Base-by-base conservation (phyloP, 2,888 invertebrate species). In the Drosophila rubida region DNA sequence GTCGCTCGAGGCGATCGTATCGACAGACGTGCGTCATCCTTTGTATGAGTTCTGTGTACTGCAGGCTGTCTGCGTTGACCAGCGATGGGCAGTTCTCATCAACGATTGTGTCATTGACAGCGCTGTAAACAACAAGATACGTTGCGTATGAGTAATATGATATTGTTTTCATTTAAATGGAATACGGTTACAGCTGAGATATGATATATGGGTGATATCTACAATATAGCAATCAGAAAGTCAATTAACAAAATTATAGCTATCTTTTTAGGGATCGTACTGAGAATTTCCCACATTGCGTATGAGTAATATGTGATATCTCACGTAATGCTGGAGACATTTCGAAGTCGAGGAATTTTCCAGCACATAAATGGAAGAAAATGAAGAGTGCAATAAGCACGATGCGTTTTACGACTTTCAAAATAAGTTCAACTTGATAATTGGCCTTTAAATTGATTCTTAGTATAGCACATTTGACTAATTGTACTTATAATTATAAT, bases 21-120 rank as follows among this genome's bases (percentile, higher is more conserved):
- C 91, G 90, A 57, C 91, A 91, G 14, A 91, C 91, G 51, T 91
- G 90, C 22, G 91, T 91, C 68, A 91, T 74, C 41, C 91, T 74
- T 19, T 91, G 89, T 16, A 91, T 90, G 3, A 91, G 87, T 54
- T 91, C 90, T 4, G 91, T 89, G 54, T 91, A 89, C 53, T 91
- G 91, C 22, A 91, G 62, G 19, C 62, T 87, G 4, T 80, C 79
- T 19, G 91, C 91, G 69, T 91, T 86, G 32, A 78, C 72, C 39
- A 91, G 58, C 2, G 90, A 78, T 4, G 90, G 89, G 41, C 91
- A 90, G 27, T 90, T 87, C 49, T 86, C 89, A 11, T 90, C 90
- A 13, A 79, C 87, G 1, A 6, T 53, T 37, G 66, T 69, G 27
- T 63, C 63, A 48, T 69, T 75, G 11, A 59, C 45, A 4, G 83